These are phyloP conservation scores for Microcebus griseorufus DNA, from an alignment of 2,113 vertebrate species.

Conservation along the genomic window DNA sequence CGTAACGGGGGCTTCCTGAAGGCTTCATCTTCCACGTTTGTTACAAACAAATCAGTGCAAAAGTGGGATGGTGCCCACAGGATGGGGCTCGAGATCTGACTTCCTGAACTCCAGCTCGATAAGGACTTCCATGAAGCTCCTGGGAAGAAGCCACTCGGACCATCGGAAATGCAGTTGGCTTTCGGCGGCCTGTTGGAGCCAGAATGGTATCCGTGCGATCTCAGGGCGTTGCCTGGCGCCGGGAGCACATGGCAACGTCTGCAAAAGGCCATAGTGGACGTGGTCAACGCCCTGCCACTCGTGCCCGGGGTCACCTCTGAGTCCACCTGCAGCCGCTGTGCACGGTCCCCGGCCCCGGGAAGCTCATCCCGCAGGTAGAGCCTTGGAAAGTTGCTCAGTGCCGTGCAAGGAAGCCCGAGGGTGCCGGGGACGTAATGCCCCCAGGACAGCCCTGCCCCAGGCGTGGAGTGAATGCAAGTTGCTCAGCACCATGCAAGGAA, in stretches of 20 bases:
- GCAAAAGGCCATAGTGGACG: no score
- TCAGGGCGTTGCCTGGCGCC: not conserved
- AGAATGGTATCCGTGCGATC: not conserved
- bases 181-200: not conserved
- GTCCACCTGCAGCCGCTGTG: accelerated
- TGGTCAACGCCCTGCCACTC: accelerated
- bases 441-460: no score
- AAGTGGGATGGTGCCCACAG: not conserved
- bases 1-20: not conserved
- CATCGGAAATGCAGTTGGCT: not conserved
- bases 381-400: no score
- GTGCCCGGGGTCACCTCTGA: not conserved
- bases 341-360: no score
- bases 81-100: not conserved
- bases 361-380: not conserved
- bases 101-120: not conserved
- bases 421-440: no score
- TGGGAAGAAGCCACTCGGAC: no score
- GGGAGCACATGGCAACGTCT: accelerated
- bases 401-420: no score
- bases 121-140: not conserved
- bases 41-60: not conserved
- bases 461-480: no score
- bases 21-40: no score
- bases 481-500: no score